phyloP scores from a whole-genome alignment of 1,140 invertebrate genomes.

The Drosophila nannoptera region DNA sequence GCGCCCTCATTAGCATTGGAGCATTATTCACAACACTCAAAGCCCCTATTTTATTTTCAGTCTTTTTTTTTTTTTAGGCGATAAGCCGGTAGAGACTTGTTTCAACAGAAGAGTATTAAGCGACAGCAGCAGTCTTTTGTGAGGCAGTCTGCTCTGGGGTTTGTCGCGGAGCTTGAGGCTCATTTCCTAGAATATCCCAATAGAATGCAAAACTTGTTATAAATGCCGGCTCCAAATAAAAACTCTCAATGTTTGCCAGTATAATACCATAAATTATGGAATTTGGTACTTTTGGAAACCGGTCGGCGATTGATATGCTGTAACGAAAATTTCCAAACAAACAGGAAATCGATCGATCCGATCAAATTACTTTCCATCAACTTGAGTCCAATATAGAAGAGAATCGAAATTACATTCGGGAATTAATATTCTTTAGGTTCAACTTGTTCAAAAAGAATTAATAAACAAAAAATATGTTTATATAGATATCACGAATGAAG shows the following conservation, averaged over 20 bases:
- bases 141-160: background rate
- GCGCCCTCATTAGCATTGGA: slow-evolving; percentile 60
- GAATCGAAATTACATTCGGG: no score
- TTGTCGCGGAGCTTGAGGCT: slow-evolving; percentile 5
- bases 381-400: no score
- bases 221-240: slow-evolving; percentile 43
- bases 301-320: slow-evolving; percentile 56
- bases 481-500: no score
- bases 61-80: slow-evolving; percentile 4
- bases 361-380: background rate
- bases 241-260: slow-evolving; percentile 59
- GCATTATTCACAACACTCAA: slow-evolving; percentile 53
- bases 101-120: slow-evolving; percentile 7
- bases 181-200: slow-evolving; percentile 22
- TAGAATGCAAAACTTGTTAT: slow-evolving; percentile 36
- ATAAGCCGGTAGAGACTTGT: slow-evolving; percentile 34
- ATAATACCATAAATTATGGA: slow-evolving; percentile 62
- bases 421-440: no score
- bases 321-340: slow-evolving; percentile 65
- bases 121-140: background rate
- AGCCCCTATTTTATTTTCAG: slow-evolving; percentile 20
- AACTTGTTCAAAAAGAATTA: no score
- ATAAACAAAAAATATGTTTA: no score
- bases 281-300: slow-evolving; percentile 49
- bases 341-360: slow-evolving; percentile 48